phyloP scores from a whole-genome alignment of 2,113 vertebrate genomes.

The Ceyx cyanopectus region DNA sequence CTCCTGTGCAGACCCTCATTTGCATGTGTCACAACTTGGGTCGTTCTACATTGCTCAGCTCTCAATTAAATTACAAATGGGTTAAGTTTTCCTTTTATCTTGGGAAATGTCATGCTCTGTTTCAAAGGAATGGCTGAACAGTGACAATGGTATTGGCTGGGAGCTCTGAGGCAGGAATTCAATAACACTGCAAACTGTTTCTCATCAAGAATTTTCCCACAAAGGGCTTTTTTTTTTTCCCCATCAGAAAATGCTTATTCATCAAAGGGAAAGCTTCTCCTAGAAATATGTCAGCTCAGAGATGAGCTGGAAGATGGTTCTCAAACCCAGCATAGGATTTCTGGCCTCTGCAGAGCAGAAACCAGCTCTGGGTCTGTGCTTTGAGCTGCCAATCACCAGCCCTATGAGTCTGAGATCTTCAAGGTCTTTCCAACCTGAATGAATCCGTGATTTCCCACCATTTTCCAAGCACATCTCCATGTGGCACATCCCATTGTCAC shows the following conservation, averaged over 20 bases:
- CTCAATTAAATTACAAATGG: neutral
- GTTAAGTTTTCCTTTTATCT: neutral
- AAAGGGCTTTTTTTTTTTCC: neutral
- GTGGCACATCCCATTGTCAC: accelerated
- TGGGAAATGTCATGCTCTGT: neutral
- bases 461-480: accelerated
- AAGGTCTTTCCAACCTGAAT: neutral
- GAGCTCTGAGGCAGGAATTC: neutral
- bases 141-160: neutral
- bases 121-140: neutral
- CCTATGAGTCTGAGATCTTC: accelerated
- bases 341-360: neutral
- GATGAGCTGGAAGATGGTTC: neutral
- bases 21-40: neutral
- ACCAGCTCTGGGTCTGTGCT: accelerated
- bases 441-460: neutral
- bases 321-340: neutral
- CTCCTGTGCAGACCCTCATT: neutral
- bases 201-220: neutral
- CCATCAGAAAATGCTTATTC: neutral
- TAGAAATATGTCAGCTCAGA: neutral
- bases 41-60: neutral
- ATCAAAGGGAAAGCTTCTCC: neutral
- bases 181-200: neutral
- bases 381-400: neutral